A percentile compares a stretch with the other conserved stretches of the same genome.
Conservation (phyloP, 2,113 vertebrate species). For the Oxyura jamaicensis region DNA sequence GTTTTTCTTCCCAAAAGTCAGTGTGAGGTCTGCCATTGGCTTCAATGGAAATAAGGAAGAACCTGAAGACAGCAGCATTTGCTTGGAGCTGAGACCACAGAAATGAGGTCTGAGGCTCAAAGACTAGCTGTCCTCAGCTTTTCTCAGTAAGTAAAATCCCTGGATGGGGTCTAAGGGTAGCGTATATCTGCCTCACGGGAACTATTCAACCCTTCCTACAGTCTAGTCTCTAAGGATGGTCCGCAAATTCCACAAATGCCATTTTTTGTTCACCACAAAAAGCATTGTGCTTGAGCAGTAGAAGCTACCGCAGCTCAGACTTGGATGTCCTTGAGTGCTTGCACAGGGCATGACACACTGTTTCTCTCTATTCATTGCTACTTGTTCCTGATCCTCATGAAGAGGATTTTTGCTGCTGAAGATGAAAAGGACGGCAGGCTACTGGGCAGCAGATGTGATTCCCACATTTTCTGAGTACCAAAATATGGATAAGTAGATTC, state of each 20-base stretch:
- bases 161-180: not conserved
- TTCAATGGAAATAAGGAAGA: not conserved
- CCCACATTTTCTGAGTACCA: not conserved
- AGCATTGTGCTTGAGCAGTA: not conserved
- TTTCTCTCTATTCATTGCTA: not conserved
- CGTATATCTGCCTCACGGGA: not conserved
- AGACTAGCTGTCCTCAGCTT: not conserved
- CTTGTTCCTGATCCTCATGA: not conserved
- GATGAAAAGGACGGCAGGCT: not conserved
- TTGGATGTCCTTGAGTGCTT: not conserved
- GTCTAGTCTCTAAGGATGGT: not conserved
- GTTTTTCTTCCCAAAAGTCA: not conserved
- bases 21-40: not conserved
- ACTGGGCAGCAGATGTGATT: not conserved
- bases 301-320: not conserved
- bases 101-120: rapidly evolving
- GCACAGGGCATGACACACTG: not conserved
- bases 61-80: not conserved
- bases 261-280: not conserved
- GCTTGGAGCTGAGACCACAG: not conserved
- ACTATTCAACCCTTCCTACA: not conserved
- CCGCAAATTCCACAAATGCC: not conserved
- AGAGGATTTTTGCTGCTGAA: not conserved
- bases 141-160: not conserved
- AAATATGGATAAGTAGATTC: not conserved